These are phyloP conservation scores for Myiozetetes cayanensis DNA, from an alignment of 2,113 vertebrate species.

Conservation along the genomic window DNA sequence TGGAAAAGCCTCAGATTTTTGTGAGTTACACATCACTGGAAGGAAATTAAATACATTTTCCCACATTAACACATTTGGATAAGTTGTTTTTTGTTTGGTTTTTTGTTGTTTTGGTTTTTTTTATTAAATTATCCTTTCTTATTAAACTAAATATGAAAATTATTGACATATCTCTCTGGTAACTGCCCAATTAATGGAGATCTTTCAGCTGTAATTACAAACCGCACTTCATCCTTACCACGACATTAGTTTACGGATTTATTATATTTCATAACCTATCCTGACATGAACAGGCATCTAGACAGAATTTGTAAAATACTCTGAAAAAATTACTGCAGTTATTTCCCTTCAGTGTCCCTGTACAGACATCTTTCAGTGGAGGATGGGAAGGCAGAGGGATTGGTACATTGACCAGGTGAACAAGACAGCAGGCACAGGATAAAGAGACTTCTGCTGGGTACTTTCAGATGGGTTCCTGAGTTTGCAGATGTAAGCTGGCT, in stretches of 20 bases:
- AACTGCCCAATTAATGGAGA: background rate
- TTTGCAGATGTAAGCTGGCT: background rate
- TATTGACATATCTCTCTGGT: background rate
- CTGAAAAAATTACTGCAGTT: background rate
- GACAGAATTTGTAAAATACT: background rate
- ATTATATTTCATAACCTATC: background rate
- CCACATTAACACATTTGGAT: background rate
- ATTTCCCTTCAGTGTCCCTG: background rate
- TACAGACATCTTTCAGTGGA: background rate
- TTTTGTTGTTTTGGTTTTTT: background rate
- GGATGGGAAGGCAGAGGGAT: background rate
- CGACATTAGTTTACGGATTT: background rate
- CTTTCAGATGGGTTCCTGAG: accelerated
- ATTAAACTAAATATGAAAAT: background rate
- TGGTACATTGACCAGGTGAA: background rate
- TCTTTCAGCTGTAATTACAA: background rate
- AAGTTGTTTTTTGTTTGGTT: background rate
- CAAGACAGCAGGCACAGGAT: background rate
- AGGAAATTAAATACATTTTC: background rate
- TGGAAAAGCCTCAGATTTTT: background rate
- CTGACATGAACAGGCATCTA: background rate
- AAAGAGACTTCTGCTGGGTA: background rate
- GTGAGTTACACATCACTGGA: background rate
- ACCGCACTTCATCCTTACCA: background rate
- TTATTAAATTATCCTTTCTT: background rate